These are phyloP conservation scores for Pangasianodon gigas DNA, from an alignment of 2,113 vertebrate species.

Conservation along the genomic window DNA sequence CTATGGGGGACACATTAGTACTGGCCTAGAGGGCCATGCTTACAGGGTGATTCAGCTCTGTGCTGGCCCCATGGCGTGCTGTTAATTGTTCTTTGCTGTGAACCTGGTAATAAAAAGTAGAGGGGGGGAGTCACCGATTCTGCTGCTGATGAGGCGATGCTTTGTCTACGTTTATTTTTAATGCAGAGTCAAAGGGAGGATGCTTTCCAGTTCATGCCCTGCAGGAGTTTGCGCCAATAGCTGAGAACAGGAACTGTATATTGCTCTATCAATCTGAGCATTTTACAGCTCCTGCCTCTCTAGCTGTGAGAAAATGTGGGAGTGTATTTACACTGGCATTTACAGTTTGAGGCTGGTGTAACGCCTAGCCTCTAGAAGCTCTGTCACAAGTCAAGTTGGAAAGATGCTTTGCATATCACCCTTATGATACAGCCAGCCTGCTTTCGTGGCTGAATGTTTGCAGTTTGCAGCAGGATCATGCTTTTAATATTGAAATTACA, in stretches of 20 bases:
- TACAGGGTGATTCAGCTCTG: constrained; percentile 63
- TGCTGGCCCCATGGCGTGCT: constrained; percentile 61
- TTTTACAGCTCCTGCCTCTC: constrained; percentile 70
- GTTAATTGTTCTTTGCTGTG: constrained; percentile 71
- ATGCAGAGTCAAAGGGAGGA: constrained; percentile 66
- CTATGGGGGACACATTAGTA: constrained; percentile 68
- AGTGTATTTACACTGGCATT: constrained; percentile 69
- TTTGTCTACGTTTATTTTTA: constrained; percentile 59
- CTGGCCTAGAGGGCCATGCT: constrained; percentile 56
- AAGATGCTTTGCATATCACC: constrained; percentile 30
- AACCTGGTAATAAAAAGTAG: constrained; percentile 64
- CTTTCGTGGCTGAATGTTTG: not conserved
- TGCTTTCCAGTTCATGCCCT: constrained; percentile 57
- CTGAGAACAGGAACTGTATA: constrained; percentile 69
- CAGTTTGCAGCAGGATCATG: not conserved
- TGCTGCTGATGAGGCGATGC: constrained; percentile 64
- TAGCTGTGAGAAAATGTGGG: constrained; percentile 70
- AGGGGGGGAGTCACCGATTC: constrained; percentile 48
- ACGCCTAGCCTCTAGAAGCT: constrained; percentile 58
- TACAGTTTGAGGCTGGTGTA: constrained; percentile 64
- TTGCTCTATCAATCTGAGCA: constrained; percentile 73
- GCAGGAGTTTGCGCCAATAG: constrained; percentile 70
- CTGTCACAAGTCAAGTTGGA: constrained; percentile 52
- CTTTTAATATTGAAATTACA: not conserved
- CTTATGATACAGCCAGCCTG: constrained; percentile 28